Evolutionary conservation across 2,888 invertebrate species (phyloP).

Genomic region (Idaea biselata): DNA sequence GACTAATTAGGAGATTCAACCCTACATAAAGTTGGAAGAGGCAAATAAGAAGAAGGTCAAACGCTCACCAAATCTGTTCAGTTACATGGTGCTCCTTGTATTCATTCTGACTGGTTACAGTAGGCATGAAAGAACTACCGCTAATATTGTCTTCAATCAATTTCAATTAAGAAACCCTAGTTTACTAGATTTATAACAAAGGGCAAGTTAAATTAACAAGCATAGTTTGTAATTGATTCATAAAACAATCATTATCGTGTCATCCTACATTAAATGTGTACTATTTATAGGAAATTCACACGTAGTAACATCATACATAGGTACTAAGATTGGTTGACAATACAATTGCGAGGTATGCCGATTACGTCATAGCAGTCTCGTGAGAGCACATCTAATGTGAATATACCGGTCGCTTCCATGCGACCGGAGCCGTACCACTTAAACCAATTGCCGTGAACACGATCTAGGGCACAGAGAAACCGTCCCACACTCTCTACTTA

Average conservation of each 20-base stretch:
- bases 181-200: neutral
- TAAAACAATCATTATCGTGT: neutral
- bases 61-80: too few relatives aligned
- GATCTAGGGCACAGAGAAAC: constrained; percentile 8
- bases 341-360: constrained; percentile 3
- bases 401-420: constrained; percentile 25
- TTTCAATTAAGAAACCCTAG: neutral
- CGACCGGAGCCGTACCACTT: constrained; percentile 37
- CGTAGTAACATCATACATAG: neutral
- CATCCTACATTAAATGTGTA: neutral
- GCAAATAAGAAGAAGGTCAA: too few relatives aligned
- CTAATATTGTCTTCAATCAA: too few relatives aligned
- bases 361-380: constrained; percentile 24
- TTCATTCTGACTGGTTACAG: too few relatives aligned
- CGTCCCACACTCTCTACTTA: constrained; percentile 9
- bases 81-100: too few relatives aligned
- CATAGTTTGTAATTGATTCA: neutral
- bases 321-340: neutral
- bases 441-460: constrained; percentile 34
- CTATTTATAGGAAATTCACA: neutral
- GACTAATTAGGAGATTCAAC: too few relatives aligned
- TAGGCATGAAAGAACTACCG: neutral
- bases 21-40: too few relatives aligned
- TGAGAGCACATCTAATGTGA: constrained; percentile 15
- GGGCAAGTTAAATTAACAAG: neutral